These are phyloP conservation scores for Simalia tracyae DNA, from an alignment of 2,797 vertebrate species.

Conservation along the genomic window DNA sequence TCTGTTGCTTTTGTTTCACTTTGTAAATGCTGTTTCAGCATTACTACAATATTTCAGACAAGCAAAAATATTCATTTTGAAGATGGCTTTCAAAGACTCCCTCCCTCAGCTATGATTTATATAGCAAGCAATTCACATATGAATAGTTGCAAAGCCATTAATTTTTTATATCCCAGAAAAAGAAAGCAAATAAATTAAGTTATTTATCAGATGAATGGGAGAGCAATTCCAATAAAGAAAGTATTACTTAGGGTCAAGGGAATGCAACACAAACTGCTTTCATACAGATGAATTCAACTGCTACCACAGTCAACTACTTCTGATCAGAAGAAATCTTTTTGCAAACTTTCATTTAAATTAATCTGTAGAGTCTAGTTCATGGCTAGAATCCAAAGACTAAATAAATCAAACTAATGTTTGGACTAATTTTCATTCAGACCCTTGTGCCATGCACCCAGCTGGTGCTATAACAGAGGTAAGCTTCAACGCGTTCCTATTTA, in stretches of 20 bases:
- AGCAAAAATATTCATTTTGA: not conserved
- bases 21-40: not conserved
- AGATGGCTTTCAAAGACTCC: not conserved
- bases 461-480: not conserved
- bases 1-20: not conserved
- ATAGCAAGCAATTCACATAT: not conserved
- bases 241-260: not conserved
- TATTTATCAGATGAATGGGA: not conserved
- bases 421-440: not conserved
- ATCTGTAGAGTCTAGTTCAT: not conserved
- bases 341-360: not conserved
- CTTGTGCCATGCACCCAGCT: not conserved
- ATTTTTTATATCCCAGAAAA: not conserved
- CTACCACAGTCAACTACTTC: not conserved
- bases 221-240: not conserved
- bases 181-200: not conserved
- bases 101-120: not conserved
- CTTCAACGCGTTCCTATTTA: not conserved
- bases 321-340: not conserved
- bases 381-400: not conserved
- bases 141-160: not conserved
- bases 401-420: not conserved
- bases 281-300: not conserved
- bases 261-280: not conserved
- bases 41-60: conserved; percentile 32